Evolutionary conservation across 2,113 vertebrate species (phyloP).

Genomic region (Solenodon paradoxus): DNA sequence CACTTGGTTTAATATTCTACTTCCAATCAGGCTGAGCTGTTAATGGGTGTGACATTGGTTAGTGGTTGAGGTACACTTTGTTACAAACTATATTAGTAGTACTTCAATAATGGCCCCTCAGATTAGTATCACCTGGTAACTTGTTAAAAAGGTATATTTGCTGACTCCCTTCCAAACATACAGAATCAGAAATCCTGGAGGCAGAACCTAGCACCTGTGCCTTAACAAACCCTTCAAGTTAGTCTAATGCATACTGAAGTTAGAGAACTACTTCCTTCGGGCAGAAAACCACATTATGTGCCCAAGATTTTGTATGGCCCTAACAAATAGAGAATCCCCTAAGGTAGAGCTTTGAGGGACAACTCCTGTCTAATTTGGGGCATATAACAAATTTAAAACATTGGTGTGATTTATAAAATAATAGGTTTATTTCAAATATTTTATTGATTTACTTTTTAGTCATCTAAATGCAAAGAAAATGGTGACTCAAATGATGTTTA

Average conservation of each 20-base stretch:
- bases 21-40: not conserved
- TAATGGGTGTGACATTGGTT: not conserved
- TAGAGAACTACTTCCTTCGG: not conserved
- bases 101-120: not conserved
- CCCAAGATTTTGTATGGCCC: not conserved
- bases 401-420: not conserved
- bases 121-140: not conserved
- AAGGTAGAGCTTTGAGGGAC: not conserved
- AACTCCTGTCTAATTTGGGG: not conserved
- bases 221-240: not conserved
- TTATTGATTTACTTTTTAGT: not conserved
- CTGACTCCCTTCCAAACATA: not conserved
- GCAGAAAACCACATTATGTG: not conserved
- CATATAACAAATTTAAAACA: not conserved
- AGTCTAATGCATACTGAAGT: not conserved
- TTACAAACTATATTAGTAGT: not conserved
- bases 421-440: not conserved
- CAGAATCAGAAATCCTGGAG: not conserved
- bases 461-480: not conserved
- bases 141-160: not conserved
- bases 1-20: not conserved
- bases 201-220: not conserved
- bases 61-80: not conserved
- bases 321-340: not conserved
- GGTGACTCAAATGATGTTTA: not conserved